Base-by-base conservation (phyloP, 2,888 invertebrate species). In the Acleris laterana region DNA sequence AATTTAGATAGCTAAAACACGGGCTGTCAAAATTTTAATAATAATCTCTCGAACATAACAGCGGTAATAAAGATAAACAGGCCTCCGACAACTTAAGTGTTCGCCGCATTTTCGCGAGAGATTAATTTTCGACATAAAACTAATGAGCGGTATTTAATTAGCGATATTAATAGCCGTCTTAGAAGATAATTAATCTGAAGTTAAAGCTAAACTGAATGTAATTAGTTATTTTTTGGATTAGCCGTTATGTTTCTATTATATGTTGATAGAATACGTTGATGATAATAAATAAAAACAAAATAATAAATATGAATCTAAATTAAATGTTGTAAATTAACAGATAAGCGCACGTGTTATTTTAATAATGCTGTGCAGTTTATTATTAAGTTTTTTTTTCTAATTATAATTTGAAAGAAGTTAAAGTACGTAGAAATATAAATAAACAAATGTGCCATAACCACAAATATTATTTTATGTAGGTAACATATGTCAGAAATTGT, bases 91-190 rank as follows among this genome's bases (percentile, higher is more conserved):
- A 61, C 60, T 65, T 65, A 61, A 65, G 56, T 55, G 60, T 50
- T 56, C 49, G 25, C 53, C 48, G 42, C 53, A 49, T 17, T 61
- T 56, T 55, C 44, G 55, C 44, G 25, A 28, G 55, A 22, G 22
- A 61, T 65, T 61, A 65, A 61, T 65, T 56, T 60, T 56, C 50
- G 56, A 56, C 65, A 56, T 61, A 65, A 61, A 61, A 61, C 60
- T 56, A 65, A 65, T 61, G 65, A 65, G 65, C 28, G 46, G 44
- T 56, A 65, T 65, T 65, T 61, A 61, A 65, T 65, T 65, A 65
- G 50, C 44, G 17, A 65, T 65, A 65, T 65, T 65, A 65, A 65
- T 65, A 53, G 65, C 60, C 13, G 49, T 56, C 60, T 60, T 49
- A 50, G 42, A 48, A 48, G 17, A 20, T 44, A 42, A 65, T 64